Evolutionary conservation across 37 sponge, comb jelly and placozoan genomes (phyloP).

Genomic region (Amphimedon queenslandica): DNA sequence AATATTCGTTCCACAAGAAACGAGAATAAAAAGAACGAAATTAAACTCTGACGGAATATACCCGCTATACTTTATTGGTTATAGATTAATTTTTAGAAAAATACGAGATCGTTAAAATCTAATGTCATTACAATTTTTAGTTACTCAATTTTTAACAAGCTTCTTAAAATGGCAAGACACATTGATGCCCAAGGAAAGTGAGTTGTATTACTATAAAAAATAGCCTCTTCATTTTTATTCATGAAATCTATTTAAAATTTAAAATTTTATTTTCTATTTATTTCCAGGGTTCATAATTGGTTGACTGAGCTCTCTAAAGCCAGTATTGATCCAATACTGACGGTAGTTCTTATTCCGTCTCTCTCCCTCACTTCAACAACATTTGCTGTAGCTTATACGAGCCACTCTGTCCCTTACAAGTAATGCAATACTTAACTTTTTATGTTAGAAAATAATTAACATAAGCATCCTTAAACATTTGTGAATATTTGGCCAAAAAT

Average conservation of each 20-base stretch:
- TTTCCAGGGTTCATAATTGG: slow-evolving; percentile 43
- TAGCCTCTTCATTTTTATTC: neutral
- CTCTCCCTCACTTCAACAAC: slow-evolving; percentile 7
- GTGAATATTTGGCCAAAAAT: too few species aligned
- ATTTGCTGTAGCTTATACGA: neutral
- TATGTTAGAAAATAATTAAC: neutral
- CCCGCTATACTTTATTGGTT: too few species aligned
- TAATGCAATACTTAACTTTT: neutral
- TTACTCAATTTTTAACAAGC: slow-evolving; percentile 16
- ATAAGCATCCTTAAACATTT: too few species aligned
- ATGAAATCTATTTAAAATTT: neutral
- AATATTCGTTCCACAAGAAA: too few species aligned
- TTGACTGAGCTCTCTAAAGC: slow-evolving; percentile 14
- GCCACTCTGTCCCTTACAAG: neutral
- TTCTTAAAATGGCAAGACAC: slow-evolving; percentile 48
- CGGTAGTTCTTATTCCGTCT: slow-evolving; percentile 28
- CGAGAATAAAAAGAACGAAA: too few species aligned
- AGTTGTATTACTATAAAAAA: neutral
- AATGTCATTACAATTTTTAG: too few species aligned
- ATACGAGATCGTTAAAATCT: too few species aligned
- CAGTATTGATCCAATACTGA: slow-evolving; percentile 36
- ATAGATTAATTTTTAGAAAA: too few species aligned
- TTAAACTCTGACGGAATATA: too few species aligned
- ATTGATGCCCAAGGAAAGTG: slow-evolving; percentile 43
- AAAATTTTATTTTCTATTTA: neutral